Evolutionary conservation across 2,888 invertebrate genomes (phyloP).

Genomic region (Ennomos erosarius): DNA sequence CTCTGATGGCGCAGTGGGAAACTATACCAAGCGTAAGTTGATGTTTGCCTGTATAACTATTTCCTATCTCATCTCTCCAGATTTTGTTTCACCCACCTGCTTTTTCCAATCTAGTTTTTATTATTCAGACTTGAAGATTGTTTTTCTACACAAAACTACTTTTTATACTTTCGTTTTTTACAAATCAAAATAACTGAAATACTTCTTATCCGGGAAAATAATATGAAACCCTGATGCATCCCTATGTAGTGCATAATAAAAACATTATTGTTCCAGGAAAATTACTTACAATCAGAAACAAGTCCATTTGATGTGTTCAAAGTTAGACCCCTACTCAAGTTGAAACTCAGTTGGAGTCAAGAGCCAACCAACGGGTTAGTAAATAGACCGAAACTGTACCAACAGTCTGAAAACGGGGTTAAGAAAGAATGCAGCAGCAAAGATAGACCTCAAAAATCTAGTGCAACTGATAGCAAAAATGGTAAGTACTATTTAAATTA

Average conservation of each 20-base stretch:
- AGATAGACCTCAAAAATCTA: constrained; percentile 65
- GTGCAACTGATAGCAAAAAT: constrained; percentile 65
- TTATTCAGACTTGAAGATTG: too few relatives aligned
- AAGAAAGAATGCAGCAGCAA: constrained; percentile 68
- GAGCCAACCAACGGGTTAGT: constrained; percentile 88
- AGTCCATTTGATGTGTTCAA: constrained; percentile 91
- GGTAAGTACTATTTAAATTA: constrained; percentile 50
- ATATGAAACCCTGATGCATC: too few relatives aligned
- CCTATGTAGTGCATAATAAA: too few relatives aligned
- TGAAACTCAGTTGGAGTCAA: constrained; percentile 93
- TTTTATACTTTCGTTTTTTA: too few relatives aligned
- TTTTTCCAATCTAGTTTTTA: too few relatives aligned
- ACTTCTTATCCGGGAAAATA: too few relatives aligned
- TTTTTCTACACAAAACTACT: too few relatives aligned
- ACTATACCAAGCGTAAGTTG: constrained; percentile 84
- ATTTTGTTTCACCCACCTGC: too few relatives aligned
- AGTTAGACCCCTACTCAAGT: constrained; percentile 92
- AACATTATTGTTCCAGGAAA: constrained; percentile 58
- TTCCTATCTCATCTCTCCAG: too few relatives aligned
- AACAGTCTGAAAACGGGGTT: constrained; percentile 70
- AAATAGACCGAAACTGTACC: constrained; percentile 87
- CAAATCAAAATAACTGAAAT: too few relatives aligned
- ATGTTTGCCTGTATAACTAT: too few relatives aligned
- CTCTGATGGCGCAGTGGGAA: constrained; percentile 85
- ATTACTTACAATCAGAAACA: constrained; percentile 71